A percentile compares a stretch with the other conserved stretches of the same genome.
Evolutionary conservation across 2,888 invertebrate genomes (phyloP).

Genomic region (Brachynemurus nebulosus): DNA sequence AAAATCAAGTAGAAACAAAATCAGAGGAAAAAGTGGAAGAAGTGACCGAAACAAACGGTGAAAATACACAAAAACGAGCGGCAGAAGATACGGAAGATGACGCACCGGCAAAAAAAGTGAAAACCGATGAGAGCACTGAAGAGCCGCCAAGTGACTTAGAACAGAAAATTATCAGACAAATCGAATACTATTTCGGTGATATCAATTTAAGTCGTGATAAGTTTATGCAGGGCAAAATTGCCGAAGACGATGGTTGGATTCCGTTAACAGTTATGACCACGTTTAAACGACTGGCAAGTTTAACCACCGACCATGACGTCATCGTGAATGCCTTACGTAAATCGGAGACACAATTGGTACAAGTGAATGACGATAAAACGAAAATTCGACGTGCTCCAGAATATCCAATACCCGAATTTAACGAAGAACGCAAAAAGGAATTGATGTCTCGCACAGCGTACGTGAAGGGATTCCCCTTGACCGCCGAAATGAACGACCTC

Average conservation of each 20-base stretch:
- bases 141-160: slow-evolving; percentile 29
- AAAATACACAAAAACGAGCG: background rate
- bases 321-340: slow-evolving; percentile 64
- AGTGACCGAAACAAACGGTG: background rate
- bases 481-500: slow-evolving; percentile 48
- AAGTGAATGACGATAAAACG: slow-evolving; percentile 42
- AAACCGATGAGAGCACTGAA: background rate
- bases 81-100: background rate
- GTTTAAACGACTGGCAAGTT: slow-evolving; percentile 70
- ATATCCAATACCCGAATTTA: slow-evolving; percentile 67
- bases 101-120: background rate
- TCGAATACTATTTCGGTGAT: slow-evolving; percentile 67
- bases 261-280: slow-evolving; percentile 67
- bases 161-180: slow-evolving; percentile 49
- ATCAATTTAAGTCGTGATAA: slow-evolving; percentile 84
- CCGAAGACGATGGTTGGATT: slow-evolving; percentile 84
- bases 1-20: background rate
- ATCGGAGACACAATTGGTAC: slow-evolving; percentile 55
- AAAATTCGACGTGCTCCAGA: slow-evolving; percentile 61
- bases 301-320: slow-evolving; percentile 51
- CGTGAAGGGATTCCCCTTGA: slow-evolving; percentile 72
- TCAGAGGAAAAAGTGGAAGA: background rate
- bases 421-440: slow-evolving; percentile 69
- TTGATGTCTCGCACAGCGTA: slow-evolving; percentile 67
- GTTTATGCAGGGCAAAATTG: slow-evolving; percentile 77